Base-by-base conservation (phyloP, 1,140 invertebrate genomes). In the Drosophila burlai region DNA sequence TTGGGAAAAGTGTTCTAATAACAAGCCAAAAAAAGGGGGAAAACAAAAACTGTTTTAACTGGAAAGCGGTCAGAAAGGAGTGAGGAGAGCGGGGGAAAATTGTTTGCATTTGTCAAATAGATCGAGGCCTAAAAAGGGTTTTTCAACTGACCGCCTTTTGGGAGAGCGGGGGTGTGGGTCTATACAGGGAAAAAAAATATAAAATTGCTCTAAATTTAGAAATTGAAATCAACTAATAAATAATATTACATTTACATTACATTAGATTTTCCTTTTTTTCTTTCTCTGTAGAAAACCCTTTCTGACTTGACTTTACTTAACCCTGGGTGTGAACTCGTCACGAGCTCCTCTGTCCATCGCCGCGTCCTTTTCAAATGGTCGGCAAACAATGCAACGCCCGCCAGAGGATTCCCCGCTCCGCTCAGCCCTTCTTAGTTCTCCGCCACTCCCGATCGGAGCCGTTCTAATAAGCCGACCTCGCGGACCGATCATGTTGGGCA, bases 81-180 rank as follows among this genome's bases (percentile, higher is more conserved):
- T 24, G 38, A 46, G 38, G 29, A 24, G 50, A 18, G 46, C 16
- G 31, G 49, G 50, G 46, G 76, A 76, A 84, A 85, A 85, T 80
- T 89, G 85, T 89, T 89, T 89, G 85, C 85, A 85, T 89, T 89
- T 89, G 85, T 89, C 81, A 89, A 89, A 89, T 76, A 89, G 77
- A 80, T 80, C 72, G 75, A 77, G 69, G 59, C 65, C 58, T 43
- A 60, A 69, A 71, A 90, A 61, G 84, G 65, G 43, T 47, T 81
- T 81, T 73, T 82, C 50, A 77, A 77, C 74, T 77, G 74, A 69
- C 76, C 75, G 76, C 76, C 46, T 36, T 29, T 6, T 31, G 15
- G 31, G 4, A 34, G 65, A 43, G 3, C 40, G 52, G 21, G 52
- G 55, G 52, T 52, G 54, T 38, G 40, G 36, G 26, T 29, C 4